Conservation (phyloP, 2,888 invertebrate species). For the Caradrina clavipalpis region DNA sequence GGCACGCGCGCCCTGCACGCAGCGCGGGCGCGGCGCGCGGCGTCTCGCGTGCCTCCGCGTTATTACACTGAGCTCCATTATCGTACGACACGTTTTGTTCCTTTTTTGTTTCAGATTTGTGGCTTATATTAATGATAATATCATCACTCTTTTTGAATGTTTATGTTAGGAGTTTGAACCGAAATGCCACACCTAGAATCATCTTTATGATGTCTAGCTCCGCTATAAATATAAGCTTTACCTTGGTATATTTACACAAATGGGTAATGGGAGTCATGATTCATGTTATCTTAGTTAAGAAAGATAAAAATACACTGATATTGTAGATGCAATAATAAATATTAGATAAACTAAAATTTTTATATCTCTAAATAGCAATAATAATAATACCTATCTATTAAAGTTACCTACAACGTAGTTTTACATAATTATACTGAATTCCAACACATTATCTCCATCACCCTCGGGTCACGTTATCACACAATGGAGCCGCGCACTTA, state of each 20-base stretch:
- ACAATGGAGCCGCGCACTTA: conserved; percentile 67
- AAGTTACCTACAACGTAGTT: too few species aligned
- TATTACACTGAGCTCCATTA: conserved; percentile 67
- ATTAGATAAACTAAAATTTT: too few species aligned
- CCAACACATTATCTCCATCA: conserved; percentile 5
- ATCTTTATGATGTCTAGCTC: conserved; percentile 2
- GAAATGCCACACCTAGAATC: not conserved
- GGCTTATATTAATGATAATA: conserved; percentile 29
- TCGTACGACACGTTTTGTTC: conserved; percentile 52
- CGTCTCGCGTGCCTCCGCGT: conserved; percentile 80
- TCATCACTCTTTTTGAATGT: conserved; percentile 30
- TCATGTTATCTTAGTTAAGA: too few species aligned
- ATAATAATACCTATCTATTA: too few species aligned
- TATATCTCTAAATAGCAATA: too few species aligned
- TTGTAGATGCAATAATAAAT: too few species aligned
- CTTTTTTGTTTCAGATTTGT: conserved; percentile 42
- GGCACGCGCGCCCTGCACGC: conserved; percentile 85
- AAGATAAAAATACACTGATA: too few species aligned
- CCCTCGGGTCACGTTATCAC: conserved; percentile 32
- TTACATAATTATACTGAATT: conserved; percentile 6
- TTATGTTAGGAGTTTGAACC: conserved; percentile 25
- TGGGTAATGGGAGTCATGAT: too few species aligned
- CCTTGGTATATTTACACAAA: not conserved
- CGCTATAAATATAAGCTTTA: not conserved
- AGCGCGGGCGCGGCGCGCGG: conserved; percentile 73